Base-by-base conservation (phyloP, 2,113 vertebrate genomes). In the Nycticebus coucang region DNA sequence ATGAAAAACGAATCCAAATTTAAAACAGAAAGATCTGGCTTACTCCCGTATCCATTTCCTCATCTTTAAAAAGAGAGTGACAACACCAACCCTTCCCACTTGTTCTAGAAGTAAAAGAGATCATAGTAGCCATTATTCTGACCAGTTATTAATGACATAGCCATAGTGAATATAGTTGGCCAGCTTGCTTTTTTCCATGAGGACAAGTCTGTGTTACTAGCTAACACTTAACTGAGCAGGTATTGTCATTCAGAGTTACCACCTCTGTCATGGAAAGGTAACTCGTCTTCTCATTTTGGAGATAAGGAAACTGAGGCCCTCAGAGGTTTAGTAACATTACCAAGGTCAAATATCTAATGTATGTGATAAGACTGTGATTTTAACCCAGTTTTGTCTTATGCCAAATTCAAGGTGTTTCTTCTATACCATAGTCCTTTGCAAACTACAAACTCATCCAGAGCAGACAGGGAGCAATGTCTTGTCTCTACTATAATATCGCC, bases 1-100 rank as follows among this genome's bases (percentile, higher is more conserved):
- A 7, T 77, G 19, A 74, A 72, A 59, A 74, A 64, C 2, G 6
- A 83, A 75, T 75, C n/a, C 53, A 83, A 68, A 87, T 89, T 64
- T 28, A 69, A 87, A 85, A 87, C n/a, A 41, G 33, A 69, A 94
- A 77, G 83, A 59, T 26, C 19, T 75, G 71, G 85, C 50, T 94
- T 80, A 19, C 30, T 71, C 82, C 60, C 50, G 68, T 57, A 78
- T 78, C 50, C 28, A 6, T 90, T 60, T 82, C 72, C 95, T 81
- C 28, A 74, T 55, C 93, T 82, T 62, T 55, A 82, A 79, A 89
- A 84, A 53, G 11, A 35, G 82, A 59, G 28, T 64, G 30, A 82
- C 13, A 50, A 9, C 53, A 53, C 24, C 4, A 18, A 37, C 14
- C n/a, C 82, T 74, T 18, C 2, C 57, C 15, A 79, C 35, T 88